phyloP scores from a whole-genome alignment of 2,797 vertebrate genomes.

The Rhadinocentrus ornatus region DNA sequence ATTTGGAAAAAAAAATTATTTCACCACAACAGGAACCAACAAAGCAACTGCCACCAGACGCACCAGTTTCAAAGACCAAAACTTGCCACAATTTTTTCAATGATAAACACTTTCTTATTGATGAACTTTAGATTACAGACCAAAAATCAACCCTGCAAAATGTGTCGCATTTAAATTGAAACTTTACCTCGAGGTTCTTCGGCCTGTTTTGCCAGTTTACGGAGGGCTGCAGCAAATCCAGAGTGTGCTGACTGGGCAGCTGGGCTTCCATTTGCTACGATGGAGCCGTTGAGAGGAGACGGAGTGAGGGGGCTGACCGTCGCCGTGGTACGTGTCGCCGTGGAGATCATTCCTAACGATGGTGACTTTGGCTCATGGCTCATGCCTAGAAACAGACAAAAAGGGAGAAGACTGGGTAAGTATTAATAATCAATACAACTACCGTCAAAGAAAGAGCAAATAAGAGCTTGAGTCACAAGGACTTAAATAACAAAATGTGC shows the following conservation, averaged over 20 bases:
- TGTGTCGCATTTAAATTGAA: conserved; percentile 8
- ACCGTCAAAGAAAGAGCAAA: conserved; percentile 21
- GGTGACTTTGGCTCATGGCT: conserved; percentile 99
- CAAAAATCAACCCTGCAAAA: background rate
- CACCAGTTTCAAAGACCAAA: background rate
- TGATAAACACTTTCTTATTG: background rate
- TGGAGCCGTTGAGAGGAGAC: conserved; percentile 95
- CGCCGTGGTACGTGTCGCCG: conserved; percentile 96
- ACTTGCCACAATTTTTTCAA: background rate
- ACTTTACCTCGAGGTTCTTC: conserved; percentile 96
- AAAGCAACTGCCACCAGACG: background rate
- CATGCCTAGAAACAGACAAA: conserved; percentile 90
- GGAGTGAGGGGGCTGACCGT: conserved; percentile 98
- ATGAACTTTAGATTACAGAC: background rate
- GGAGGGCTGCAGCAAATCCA: conserved; percentile 97
- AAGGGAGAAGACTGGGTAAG: conserved; percentile 57
- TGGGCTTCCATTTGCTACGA: conserved; percentile 97
- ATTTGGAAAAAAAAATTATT: background rate
- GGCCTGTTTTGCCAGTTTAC: conserved; percentile 98
- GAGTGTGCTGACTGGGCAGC: conserved; percentile 94
- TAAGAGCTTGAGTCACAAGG: background rate
- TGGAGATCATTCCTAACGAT: conserved; percentile 99
- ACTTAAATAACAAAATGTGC: background rate
- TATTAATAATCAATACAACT: conserved; percentile 44
- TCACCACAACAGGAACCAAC: background rate